These are phyloP conservation scores for Triops longicaudatus DNA, from an alignment of 1,140 invertebrate genomes.

Conservation along the genomic window DNA sequence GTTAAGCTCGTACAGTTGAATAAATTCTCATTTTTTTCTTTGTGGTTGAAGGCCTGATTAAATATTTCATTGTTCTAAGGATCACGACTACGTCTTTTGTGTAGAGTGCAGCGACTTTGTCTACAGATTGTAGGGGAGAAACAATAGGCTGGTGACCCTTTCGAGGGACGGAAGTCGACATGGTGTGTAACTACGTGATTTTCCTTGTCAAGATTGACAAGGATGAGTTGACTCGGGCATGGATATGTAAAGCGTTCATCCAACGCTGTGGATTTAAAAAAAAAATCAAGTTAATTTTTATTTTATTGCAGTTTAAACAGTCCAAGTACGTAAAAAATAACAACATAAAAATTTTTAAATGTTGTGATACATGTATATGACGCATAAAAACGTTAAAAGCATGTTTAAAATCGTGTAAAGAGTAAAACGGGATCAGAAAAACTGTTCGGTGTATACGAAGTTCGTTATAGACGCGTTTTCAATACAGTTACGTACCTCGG, in stretches of 20 bases:
- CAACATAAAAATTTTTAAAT: no score
- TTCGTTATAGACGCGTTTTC: no score
- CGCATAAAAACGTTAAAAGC: no score
- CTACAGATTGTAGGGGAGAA: not conserved
- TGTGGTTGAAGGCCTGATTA: not conserved
- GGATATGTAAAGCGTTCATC: no score
- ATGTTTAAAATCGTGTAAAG: no score
- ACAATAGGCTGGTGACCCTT: not conserved
- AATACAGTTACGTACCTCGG: no score
- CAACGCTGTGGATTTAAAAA: no score
- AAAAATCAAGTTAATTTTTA: not conserved
- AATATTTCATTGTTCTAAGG: not conserved
- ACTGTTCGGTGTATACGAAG: no score
- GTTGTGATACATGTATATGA: no score
- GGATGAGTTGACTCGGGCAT: not conserved
- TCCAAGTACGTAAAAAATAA: no score
- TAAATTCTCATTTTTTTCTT: not conserved
- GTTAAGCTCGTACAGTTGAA: not conserved
- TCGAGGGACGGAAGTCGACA: not conserved
- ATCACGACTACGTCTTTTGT: not conserved
- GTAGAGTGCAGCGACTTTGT: not conserved
- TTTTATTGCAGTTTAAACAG: no score
- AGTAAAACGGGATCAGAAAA: no score
- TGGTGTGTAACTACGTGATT: not conserved
- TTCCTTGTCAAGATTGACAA: not conserved